A percentile compares a stretch with the other conserved stretches of the same genome.
Conservation (phyloP, 2,888 invertebrate genomes). For the Caenorhabditis sp. region DNA sequence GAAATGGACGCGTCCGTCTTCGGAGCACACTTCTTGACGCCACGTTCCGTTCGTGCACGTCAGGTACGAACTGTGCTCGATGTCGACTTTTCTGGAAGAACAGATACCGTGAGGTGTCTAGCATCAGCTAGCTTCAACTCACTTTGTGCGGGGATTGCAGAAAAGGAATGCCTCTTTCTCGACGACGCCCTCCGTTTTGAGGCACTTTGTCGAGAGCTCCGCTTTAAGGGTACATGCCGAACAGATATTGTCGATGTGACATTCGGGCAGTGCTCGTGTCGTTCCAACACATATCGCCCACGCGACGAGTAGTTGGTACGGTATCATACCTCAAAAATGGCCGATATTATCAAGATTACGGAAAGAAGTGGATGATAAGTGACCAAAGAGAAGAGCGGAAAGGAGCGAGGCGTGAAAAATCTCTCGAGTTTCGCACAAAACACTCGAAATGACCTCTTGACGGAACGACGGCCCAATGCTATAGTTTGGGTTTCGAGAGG, state of each 20-base stretch:
- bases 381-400: background rate
- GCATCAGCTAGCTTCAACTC: background rate
- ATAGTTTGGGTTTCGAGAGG: no score
- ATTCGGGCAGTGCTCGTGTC: slow-evolving; percentile 20
- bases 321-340: slow-evolving; percentile 40
- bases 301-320: slow-evolving; percentile 18
- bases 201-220: slow-evolving; percentile 44
- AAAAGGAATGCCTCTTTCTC: slow-evolving; percentile 58
- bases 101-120: background rate
- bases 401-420: slow-evolving; percentile 34
- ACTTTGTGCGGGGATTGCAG: slow-evolving; percentile 68
- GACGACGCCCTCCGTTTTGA: background rate
- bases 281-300: background rate
- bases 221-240: slow-evolving; percentile 42
- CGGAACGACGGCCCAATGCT: no score
- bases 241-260: slow-evolving; percentile 35
- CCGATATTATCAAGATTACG: background rate
- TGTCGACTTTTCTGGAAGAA: slow-evolving; percentile 61
- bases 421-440: slow-evolving; percentile 18
- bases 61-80: slow-evolving; percentile 59
- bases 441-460: slow-evolving; percentile 23
- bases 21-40: slow-evolving; percentile 60
- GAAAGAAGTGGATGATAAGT: background rate
- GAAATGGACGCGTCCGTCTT: slow-evolving; percentile 58
- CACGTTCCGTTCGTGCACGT: slow-evolving; percentile 56